Percentiles rank a stretch among this genome's conserved stretches.
phyloP scores from a whole-genome alignment of 2,888 invertebrate species.

The Schizaphis graminum region DNA sequence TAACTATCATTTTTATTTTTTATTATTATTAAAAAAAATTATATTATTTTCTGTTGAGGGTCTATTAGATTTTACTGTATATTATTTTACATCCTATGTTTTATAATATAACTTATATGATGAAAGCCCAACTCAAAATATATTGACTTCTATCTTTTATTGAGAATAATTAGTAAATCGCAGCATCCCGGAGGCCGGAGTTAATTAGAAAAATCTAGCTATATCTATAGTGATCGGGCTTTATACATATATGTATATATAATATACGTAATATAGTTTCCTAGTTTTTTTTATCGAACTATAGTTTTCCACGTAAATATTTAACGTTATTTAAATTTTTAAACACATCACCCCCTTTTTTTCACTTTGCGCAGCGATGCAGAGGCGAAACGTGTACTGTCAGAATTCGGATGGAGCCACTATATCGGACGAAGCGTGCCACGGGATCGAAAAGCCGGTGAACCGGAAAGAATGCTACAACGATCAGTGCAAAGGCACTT shows the following conservation, averaged over 20 bases:
- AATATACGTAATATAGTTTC: not conserved
- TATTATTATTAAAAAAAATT: not conserved
- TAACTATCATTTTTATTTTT: not conserved
- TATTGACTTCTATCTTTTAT: not conserved
- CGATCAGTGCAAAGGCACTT: constrained; percentile 87
- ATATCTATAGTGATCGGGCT: not conserved
- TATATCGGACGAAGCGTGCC: constrained; percentile 77
- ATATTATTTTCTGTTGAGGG: not conserved
- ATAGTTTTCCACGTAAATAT: constrained; percentile 33
- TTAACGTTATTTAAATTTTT: constrained; percentile 48
- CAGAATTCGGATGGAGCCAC: constrained; percentile 72
- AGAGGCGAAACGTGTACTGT: constrained; percentile 80
- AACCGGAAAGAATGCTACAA: constrained; percentile 85
- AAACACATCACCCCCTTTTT: not conserved
- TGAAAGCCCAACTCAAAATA: not conserved
- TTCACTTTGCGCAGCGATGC: constrained; percentile 75
- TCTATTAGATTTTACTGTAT: not conserved
- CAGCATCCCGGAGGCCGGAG: not conserved
- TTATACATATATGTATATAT: not conserved
- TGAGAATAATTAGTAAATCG: not conserved
- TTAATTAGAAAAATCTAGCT: not conserved
- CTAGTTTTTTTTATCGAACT: not conserved
- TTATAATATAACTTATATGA: not conserved
- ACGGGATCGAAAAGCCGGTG: constrained; percentile 80
- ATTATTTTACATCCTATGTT: not conserved